These are phyloP conservation scores for Pseudorasbora parva DNA, from an alignment of 2,113 vertebrate species.

Conservation along the genomic window DNA sequence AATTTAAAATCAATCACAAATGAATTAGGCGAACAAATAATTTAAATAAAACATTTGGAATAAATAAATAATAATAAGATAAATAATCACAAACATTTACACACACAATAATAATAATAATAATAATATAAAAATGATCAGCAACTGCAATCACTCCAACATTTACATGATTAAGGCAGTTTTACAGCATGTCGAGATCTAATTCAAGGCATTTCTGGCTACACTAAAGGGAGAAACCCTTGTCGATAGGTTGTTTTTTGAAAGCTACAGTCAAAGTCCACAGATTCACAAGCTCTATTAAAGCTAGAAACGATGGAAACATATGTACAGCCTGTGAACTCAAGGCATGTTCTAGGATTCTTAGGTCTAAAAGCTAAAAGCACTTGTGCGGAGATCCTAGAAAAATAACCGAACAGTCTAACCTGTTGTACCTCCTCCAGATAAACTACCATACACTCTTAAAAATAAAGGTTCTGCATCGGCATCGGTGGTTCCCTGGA, in stretches of 20 bases:
- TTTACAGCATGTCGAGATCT: slow-evolving; percentile 84
- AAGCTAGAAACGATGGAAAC: slow-evolving; percentile 81
- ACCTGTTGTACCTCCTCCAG: slow-evolving; percentile 45
- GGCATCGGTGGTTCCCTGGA: too few species aligned
- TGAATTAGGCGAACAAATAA: slow-evolving; percentile 78
- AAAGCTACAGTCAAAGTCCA: slow-evolving; percentile 83
- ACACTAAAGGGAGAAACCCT: slow-evolving; percentile 80
- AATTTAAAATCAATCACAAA: slow-evolving; percentile 73
- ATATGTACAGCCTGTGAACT: slow-evolving; percentile 77
- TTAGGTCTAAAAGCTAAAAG: slow-evolving; percentile 81
- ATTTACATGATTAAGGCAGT: slow-evolving; percentile 85
- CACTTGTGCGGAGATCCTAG: slow-evolving; percentile 75
- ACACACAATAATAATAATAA: slow-evolving; percentile 67
- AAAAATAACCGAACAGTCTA: slow-evolving; percentile 75
- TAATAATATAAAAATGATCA: slow-evolving; percentile 69
- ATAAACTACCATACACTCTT: slow-evolving; percentile 1
- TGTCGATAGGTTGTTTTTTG: slow-evolving; percentile 76
- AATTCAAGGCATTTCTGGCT: slow-evolving; percentile 90
- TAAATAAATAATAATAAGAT: slow-evolving; percentile 89
- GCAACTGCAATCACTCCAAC: slow-evolving; percentile 63
- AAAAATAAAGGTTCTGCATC: background rate
- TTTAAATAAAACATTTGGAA: slow-evolving; percentile 84
- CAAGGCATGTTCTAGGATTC: slow-evolving; percentile 75
- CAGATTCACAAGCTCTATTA: slow-evolving; percentile 88
- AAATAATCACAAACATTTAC: slow-evolving; percentile 85